Conservation (phyloP, 2,797 vertebrate genomes). For the Sebastes paucispinis region DNA sequence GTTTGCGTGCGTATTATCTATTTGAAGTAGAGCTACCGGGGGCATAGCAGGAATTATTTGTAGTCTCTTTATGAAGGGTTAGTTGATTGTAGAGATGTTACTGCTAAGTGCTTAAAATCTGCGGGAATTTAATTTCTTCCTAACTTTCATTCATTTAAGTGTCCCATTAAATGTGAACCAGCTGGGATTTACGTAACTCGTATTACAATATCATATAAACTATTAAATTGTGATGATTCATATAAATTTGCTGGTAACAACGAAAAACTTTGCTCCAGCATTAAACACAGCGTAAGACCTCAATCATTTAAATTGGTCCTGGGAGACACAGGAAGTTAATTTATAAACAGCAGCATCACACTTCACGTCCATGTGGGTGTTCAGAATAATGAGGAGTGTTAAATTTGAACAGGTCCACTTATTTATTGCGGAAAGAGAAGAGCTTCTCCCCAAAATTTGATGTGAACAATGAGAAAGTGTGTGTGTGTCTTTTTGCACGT, state of each 20-base stretch:
- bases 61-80: conserved; percentile 43
- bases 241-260: conserved; percentile 1
- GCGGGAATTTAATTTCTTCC: conserved; percentile 29
- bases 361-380: conserved; percentile 19
- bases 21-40: conserved; percentile 43
- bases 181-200: conserved; percentile 29
- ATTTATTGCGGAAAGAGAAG: conserved; percentile 15
- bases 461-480: neutral
- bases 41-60: conserved; percentile 45
- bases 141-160: conserved; percentile 32
- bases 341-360: conserved; percentile 19
- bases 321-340: conserved; percentile 28
- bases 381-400: conserved; percentile 34
- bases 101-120: conserved; percentile 45
- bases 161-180: conserved; percentile 39
- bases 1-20: neutral
- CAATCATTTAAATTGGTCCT: conserved; percentile 44
- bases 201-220: conserved; percentile 23
- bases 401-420: conserved; percentile 1
- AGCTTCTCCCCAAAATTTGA: neutral
- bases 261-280: neutral
- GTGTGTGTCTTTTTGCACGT: neutral
- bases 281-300: conserved; percentile 19
- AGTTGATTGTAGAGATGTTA: conserved; percentile 34
- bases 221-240: neutral